Evolutionary conservation across 1,140 invertebrate species (phyloP), one percentile per base, ranked within the genome.

Genomic region (Cepaea nemoralis): DNA sequence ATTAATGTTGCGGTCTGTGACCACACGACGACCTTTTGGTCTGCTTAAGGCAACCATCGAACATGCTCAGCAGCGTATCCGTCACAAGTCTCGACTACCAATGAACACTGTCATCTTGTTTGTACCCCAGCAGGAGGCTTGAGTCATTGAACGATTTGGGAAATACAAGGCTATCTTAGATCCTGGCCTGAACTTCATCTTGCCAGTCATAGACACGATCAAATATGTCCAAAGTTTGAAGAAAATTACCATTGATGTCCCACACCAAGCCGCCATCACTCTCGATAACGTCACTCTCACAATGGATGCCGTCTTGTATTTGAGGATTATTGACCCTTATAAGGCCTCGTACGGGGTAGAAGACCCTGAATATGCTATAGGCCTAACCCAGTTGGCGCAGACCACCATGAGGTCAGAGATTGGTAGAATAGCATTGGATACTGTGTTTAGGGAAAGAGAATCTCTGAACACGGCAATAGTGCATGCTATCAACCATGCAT

Each of bases 221-320:
- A 98, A 96, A 93, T 99, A 99, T 93, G 98, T 99, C 31, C 99
- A 99, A 92, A 98, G 96, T 93, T 92, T 99, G 12, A 99, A 99
- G 92, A 99, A 99, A 96, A 97, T 99, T 83, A 97, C 98, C 0
- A 99, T 99, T 87, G 98, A 99, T 93, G 97, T 99, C 75, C 98
- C 99, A 0, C 96, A 99, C 91, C 99, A 99, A 91, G 97, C 96
- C 91, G 99, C 98, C 42, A 98, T 99, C 84, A 99, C 99, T 27
- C 94, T 95, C 89, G 95, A 99, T 92, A 99, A 99, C 93, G 99
- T 99, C 0, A 98, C 96, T 2, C 92, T 99, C 67, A 96, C 94
- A 88, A 97, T 99, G 89, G 98, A 99, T 93, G 99, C 98, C 85
- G 98, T 99, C 22, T 93, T 99, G 33, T 99, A 99, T 92, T 94